These are phyloP conservation scores for Drosophila pruinosa DNA, from an alignment of 1,140 invertebrate species.

Conservation along the genomic window DNA sequence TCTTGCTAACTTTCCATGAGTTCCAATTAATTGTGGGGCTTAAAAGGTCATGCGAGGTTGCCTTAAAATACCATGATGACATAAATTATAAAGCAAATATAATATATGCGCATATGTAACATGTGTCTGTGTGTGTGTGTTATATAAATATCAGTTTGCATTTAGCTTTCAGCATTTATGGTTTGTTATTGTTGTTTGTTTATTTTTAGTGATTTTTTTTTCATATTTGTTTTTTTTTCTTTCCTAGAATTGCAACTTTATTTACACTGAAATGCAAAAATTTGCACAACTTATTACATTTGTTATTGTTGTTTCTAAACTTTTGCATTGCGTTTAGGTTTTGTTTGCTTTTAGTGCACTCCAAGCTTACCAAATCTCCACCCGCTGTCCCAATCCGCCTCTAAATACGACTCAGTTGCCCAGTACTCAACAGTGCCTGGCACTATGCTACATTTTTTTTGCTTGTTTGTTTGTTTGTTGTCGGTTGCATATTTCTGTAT, in stretches of 20 bases:
- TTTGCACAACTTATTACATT: constrained; percentile 78
- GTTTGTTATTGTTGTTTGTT: constrained; percentile 58
- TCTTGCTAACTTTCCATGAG: neutral
- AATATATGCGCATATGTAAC: neutral
- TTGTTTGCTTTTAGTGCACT: constrained; percentile 63
- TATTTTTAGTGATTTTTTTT: constrained; percentile 40
- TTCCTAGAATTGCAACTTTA: constrained; percentile 61
- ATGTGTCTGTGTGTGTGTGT: neutral
- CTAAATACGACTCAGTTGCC: neutral
- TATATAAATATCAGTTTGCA: constrained; percentile 27
- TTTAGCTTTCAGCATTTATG: constrained; percentile 40
- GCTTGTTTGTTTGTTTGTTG: constrained; percentile 51
- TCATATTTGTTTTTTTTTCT: constrained; percentile 27
- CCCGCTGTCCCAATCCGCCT: neutral
- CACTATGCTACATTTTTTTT: constrained; percentile 64
- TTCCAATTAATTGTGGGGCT: neutral
- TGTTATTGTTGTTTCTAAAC: constrained; percentile 75
- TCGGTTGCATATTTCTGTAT: constrained; percentile 75
- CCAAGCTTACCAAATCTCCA: constrained; percentile 28
- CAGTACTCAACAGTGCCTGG: constrained; percentile 47
- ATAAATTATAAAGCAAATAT: neutral
- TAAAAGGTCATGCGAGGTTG: neutral
- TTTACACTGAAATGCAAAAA: constrained; percentile 78
- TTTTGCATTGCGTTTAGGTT: constrained; percentile 58
- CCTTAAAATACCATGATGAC: neutral